Evolutionary conservation across 1,140 invertebrate genomes (phyloP), one percentile per base, ranked within the genome.

Genomic region (Drosophila subobscura): DNA sequence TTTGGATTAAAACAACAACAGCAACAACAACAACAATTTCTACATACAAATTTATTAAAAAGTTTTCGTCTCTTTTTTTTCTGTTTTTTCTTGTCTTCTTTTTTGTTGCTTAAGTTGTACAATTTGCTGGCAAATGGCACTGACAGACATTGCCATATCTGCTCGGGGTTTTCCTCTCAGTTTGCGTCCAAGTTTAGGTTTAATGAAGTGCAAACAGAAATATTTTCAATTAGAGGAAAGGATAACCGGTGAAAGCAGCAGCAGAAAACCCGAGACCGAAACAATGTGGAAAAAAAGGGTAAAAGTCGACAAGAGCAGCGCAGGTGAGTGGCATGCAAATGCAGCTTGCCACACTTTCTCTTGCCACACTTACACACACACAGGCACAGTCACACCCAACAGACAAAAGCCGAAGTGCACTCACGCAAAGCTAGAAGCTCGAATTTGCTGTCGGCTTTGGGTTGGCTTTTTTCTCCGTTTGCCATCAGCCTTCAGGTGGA

Each of bases 131-230:
- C 41, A 54, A 71, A 60, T 64, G 57, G 12, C 56, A 53, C 46
- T 60, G 63, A 70, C 64, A 70, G 64, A 49, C 64, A 56, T 53
- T 49, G 46, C 66, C 71, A 54, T 67, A 33, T 33, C 3, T 37
- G 0, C 33, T 10, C n/a, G n/a, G n/a, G 8, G 8, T 37, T 37
- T 37, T 3, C 33, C 61, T 75, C 53, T 33, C 71, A 44, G 37
- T 27, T 57, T 60, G 45, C 61, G 65, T 47, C 56, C 60, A 52
- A 40, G 50, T 77, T 84, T 70, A 50, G 54, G 81, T 80, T 85
- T 81, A 85, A 85, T 85, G 83, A 85, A 85, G 81, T 88, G 81
- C 77, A 86, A 88, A 85, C 68, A 88, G 67, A 79, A 85, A 85
- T 77, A 73, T 81, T 85, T 85, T 85, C 81, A 84, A 84, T 84